Conservation (phyloP, 92 coral and sea anemone genomes). For the Bergia puertoricense region DNA sequence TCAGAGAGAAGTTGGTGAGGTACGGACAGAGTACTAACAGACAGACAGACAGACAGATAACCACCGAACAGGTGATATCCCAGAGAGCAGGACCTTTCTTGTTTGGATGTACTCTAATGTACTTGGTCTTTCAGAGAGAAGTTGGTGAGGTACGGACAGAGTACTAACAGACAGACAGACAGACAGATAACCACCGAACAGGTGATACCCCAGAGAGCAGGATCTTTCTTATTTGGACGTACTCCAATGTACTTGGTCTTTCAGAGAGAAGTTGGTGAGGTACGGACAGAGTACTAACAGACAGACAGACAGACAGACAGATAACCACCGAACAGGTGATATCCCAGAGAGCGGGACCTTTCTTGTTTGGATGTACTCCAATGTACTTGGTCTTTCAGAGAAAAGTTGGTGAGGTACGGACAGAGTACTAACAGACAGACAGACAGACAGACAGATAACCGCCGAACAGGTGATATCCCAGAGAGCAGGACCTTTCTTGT, state of each 20-base stretch:
- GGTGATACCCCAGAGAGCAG: slow-evolving; percentile 81
- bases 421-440: too few relatives aligned
- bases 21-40: slow-evolving; percentile 7
- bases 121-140: slow-evolving; percentile 95
- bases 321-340: too few relatives aligned
- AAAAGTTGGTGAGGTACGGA: slow-evolving; percentile 91
- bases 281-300: too few relatives aligned
- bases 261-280: slow-evolving; percentile 98
- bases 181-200: too few relatives aligned
- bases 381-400: slow-evolving; percentile 96
- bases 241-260: slow-evolving; percentile 94
- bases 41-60: too few relatives aligned
- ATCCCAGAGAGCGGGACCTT: slow-evolving; percentile 88
- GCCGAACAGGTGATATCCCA: slow-evolving; percentile 86
- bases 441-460: too few relatives aligned
- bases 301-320: too few relatives aligned
- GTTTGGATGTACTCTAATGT: slow-evolving; percentile 94
- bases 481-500: slow-evolving; percentile 90
- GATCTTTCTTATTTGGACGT: slow-evolving; percentile 93
- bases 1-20: slow-evolving; percentile 99
- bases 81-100: slow-evolving; percentile 85
- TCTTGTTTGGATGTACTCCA: slow-evolving; percentile 92
- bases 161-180: too few relatives aligned
- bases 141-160: slow-evolving; percentile 95
- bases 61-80: slow-evolving; percentile 89